Conservation (phyloP, 1,140 invertebrate species). For the Drosophila albomicans region DNA sequence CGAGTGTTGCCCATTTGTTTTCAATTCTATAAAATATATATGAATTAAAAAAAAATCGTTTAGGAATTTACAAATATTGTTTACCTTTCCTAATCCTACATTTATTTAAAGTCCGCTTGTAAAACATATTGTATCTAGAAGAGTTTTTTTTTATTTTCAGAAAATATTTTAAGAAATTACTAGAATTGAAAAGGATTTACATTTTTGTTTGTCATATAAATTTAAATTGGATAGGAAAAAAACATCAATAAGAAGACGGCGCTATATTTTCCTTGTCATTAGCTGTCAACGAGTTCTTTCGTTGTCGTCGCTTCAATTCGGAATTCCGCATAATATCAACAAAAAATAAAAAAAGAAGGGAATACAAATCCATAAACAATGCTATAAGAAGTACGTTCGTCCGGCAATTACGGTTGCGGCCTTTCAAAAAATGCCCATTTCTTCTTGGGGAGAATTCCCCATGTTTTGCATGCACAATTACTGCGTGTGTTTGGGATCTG, state of each 20-base stretch:
- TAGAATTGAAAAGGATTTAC: too few relatives aligned
- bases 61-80: too few relatives aligned
- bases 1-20: too few relatives aligned
- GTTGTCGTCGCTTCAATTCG: not conserved
- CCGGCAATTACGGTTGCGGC: slow-evolving; percentile 28
- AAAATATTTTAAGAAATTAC: too few relatives aligned
- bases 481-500: slow-evolving; percentile 31
- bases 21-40: too few relatives aligned
- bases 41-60: too few relatives aligned
- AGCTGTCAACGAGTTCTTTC: not conserved
- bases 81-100: too few relatives aligned
- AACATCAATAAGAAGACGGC: not conserved
- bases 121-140: too few relatives aligned
- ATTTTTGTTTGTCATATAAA: too few relatives aligned
- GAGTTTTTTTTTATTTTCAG: too few relatives aligned
- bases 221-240: too few relatives aligned
- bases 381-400: slow-evolving; percentile 21
- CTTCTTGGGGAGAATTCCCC: slow-evolving; percentile 40
- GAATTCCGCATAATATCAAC: slow-evolving; percentile 26
- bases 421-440: slow-evolving; percentile 52
- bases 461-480: slow-evolving; percentile 66
- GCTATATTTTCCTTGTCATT: not conserved
- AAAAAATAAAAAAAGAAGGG: slow-evolving; percentile 3
- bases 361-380: slow-evolving; percentile 35
- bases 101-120: too few relatives aligned